phyloP scores from a whole-genome alignment of 2,888 invertebrate genomes.

The Drosophila longiperda region DNA sequence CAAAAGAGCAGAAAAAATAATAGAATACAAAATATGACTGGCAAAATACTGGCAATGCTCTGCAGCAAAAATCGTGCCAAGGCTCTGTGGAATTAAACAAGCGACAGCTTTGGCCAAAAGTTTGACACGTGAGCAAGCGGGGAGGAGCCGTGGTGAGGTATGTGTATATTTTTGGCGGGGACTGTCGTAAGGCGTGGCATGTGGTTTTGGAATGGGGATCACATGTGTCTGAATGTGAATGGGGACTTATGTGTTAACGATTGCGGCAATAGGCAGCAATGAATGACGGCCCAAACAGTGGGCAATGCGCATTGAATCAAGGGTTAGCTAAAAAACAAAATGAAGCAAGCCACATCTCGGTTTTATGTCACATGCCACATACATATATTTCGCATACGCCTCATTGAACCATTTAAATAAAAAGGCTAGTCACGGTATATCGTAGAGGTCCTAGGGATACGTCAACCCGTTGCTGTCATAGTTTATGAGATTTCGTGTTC shows the following conservation, averaged over 20 bases:
- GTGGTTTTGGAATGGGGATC: slow-evolving; percentile 13
- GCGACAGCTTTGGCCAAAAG: slow-evolving; percentile 36
- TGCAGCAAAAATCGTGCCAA: slow-evolving; percentile 20
- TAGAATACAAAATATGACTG: slow-evolving; percentile 27
- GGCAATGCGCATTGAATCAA: slow-evolving; percentile 29
- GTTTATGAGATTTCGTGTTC: background rate
- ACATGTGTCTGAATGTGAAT: slow-evolving; percentile 37
- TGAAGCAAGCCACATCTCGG: background rate
- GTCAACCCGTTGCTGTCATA: background rate
- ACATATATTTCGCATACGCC: slow-evolving; percentile 36
- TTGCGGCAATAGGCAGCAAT: slow-evolving; percentile 24
- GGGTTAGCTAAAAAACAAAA: slow-evolving; percentile 4
- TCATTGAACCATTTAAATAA: slow-evolving; percentile 25
- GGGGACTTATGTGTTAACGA: slow-evolving; percentile 49
- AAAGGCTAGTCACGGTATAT: background rate
- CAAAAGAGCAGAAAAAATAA: background rate
- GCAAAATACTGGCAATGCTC: slow-evolving; percentile 37
- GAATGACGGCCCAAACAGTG: slow-evolving; percentile 24
- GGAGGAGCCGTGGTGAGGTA: background rate
- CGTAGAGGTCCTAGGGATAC: background rate
- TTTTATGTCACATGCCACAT: slow-evolving; percentile 17
- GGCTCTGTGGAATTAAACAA: slow-evolving; percentile 35
- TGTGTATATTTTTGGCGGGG: background rate
- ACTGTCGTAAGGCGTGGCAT: slow-evolving; percentile 2
- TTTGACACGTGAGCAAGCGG: slow-evolving; percentile 16